Percentiles rank a stretch among this genome's conserved stretches.
Evolutionary conservation across 2,113 vertebrate species (phyloP).

Genomic region (Sander lucioperca): DNA sequence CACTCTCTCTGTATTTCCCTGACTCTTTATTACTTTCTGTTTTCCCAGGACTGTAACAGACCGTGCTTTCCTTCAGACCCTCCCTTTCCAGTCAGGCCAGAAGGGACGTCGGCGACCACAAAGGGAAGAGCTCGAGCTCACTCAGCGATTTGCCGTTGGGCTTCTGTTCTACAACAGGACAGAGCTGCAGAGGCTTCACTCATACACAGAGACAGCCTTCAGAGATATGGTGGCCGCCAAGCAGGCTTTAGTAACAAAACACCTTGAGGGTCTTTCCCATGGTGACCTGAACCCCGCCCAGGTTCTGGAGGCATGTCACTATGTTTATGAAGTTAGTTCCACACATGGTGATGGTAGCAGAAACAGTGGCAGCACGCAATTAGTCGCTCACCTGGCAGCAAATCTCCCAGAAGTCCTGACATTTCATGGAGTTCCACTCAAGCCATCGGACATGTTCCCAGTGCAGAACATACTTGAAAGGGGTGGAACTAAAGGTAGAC

Average conservation of each 20-base stretch:
- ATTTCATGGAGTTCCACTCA: conserved; percentile 86
- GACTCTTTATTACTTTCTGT: conserved; percentile 61
- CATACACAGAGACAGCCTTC: conserved; percentile 38
- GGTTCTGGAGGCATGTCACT: conserved; percentile 89
- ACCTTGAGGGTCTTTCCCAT: conserved; percentile 82
- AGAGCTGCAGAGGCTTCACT: conserved; percentile 51
- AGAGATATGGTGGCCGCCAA: conserved; percentile 56
- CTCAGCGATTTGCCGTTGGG: conserved; percentile 87
- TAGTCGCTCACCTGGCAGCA: conserved; percentile 80
- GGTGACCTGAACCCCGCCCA: conserved; percentile 77
- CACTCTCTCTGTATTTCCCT: neutral
- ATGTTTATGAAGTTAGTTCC: conserved; percentile 84
- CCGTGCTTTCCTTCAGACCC: conserved; percentile 84
- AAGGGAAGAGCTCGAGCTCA: conserved; percentile 87
- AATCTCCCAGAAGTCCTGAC: conserved; percentile 84
- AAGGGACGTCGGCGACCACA: conserved; percentile 86
- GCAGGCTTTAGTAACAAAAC: conserved; percentile 82
- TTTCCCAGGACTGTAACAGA: conserved; percentile 81
- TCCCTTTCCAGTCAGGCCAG: conserved; percentile 70
- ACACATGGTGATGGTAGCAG: conserved; percentile 37
- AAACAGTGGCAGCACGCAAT: neutral
- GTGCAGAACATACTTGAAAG: conserved; percentile 82
- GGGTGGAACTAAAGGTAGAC: conserved; percentile 69
- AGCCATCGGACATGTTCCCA: conserved; percentile 84
- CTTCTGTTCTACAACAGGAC: conserved; percentile 84